Evolutionary conservation across 2,888 invertebrate species (phyloP), one percentile per base, ranked within the genome.

Genomic region (Pediacus dermestoides): DNA sequence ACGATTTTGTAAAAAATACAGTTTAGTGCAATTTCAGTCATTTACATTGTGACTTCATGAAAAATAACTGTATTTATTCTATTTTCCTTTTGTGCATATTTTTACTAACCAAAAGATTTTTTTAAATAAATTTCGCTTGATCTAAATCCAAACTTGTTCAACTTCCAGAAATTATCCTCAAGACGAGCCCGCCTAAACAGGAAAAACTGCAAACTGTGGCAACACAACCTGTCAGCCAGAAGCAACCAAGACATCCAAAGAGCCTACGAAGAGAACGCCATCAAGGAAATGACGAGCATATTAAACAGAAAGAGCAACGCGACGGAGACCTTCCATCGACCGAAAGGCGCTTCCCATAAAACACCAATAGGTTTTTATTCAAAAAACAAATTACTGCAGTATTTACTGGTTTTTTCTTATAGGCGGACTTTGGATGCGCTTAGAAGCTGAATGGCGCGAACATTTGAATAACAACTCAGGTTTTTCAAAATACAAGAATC

Each of bases 201-300:
- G n/a, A n/a, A n/a, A n/a, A n/a, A n/a, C n/a, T 79, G 78, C 3
- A 76, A 82, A 13, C 77, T 80, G 55, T 90, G 90, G 90, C 82
- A 81, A 44, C 72, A 80, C 11, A 82, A 84, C 51, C 70, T 85
- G 37, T 84, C 87, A 0, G 84, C 88, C 2, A 78, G 90, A 50
- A 87, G 85, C 59, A 91, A 91, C 71, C 90, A 91, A 66, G 90
- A 91, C 66, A 83, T 87, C 57, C 91, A 90, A 66, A 72, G 91
- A 3, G 82, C 89, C 42, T 83, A 80, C 60, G 90, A 91, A 66
- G 90, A 90, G 70, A 78, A 78, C 47, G 78, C 83, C 1, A 77
- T 84, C 50, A 72, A 80, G 33, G 80, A 82, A 65, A 83, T 86
- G 76, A 72, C 78, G 8, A 64, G 73, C 3, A 69, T 81, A 10